phyloP scores from a whole-genome alignment of 2,888 invertebrate species.

The Polietes domitor region DNA sequence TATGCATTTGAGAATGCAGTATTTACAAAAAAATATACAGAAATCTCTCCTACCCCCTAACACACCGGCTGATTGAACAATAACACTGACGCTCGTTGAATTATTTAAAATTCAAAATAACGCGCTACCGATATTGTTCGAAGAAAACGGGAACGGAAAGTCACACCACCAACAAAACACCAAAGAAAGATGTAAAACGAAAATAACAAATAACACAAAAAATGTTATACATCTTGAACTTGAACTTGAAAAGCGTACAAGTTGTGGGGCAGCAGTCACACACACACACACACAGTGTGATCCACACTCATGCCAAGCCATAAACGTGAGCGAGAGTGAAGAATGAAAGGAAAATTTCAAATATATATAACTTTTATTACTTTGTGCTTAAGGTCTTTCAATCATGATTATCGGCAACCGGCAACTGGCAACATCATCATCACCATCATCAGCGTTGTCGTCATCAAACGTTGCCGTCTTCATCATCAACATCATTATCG shows the following conservation, averaged over 20 bases:
- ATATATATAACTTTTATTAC: conserved; percentile 50
- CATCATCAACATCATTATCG: neutral
- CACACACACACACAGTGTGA: conserved; percentile 13
- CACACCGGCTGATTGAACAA: too few relatives aligned
- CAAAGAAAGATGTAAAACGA: conserved; percentile 41
- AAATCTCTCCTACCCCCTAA: too few relatives aligned
- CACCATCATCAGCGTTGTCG: neutral
- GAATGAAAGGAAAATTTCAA: conserved; percentile 4
- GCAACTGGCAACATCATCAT: conserved; percentile 3
- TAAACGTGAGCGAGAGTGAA: neutral
- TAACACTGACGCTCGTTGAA: too few relatives aligned
- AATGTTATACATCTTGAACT: conserved; percentile 57
- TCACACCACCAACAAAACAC: neutral
- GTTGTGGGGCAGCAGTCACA: conserved; percentile 34
- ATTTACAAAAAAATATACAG: too few relatives aligned
- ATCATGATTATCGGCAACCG: conserved; percentile 24
- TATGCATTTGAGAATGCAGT: conserved; percentile 29
- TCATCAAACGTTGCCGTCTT: neutral
- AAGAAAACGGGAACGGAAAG: neutral
- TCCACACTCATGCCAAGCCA: too few relatives aligned
- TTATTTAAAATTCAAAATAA: neutral
- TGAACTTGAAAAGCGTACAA: conserved; percentile 62
- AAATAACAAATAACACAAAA: neutral
- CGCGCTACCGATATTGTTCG: neutral
- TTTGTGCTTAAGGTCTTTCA: conserved; percentile 44